Percentiles rank a stretch among this genome's conserved stretches.
Conservation (phyloP, 2,888 invertebrate genomes). For the Deroplatys truncata region DNA sequence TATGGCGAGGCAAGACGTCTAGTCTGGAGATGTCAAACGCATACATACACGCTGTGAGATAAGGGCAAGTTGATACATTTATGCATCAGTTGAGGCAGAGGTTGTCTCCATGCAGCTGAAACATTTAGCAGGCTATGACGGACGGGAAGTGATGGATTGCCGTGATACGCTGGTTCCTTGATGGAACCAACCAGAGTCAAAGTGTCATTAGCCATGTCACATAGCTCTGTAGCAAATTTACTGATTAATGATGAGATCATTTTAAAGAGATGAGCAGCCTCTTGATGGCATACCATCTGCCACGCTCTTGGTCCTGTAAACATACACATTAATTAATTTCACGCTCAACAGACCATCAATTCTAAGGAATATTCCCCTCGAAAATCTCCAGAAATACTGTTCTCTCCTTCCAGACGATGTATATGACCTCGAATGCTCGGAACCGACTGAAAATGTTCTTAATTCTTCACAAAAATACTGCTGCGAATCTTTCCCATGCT, state of each 20-base stretch:
- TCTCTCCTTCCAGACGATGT: too few species aligned
- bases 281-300: too few species aligned
- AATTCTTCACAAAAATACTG: too few species aligned
- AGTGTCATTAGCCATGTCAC: not conserved
- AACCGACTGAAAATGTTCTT: too few species aligned
- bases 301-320: too few species aligned
- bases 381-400: too few species aligned
- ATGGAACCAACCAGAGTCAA: not conserved
- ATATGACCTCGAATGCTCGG: too few species aligned
- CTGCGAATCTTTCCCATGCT: too few species aligned
- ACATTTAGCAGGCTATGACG: not conserved
- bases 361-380: too few species aligned
- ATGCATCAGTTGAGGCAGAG: not conserved
- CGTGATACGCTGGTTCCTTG: not conserved
- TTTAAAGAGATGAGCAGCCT: not conserved
- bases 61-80: not conserved
- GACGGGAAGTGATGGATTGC: not conserved
- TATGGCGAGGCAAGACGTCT: not conserved
- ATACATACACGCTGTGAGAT: not conserved
- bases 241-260: not conserved
- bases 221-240: not conserved
- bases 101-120: not conserved
- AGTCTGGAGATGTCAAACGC: not conserved
- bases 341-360: too few species aligned
- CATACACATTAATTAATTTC: too few species aligned